A percentile compares a stretch with the other conserved stretches of the same genome.
These are phyloP conservation scores for Emydoidea blandingii DNA, from an alignment of 2,797 vertebrate species.

Conservation along the genomic window DNA sequence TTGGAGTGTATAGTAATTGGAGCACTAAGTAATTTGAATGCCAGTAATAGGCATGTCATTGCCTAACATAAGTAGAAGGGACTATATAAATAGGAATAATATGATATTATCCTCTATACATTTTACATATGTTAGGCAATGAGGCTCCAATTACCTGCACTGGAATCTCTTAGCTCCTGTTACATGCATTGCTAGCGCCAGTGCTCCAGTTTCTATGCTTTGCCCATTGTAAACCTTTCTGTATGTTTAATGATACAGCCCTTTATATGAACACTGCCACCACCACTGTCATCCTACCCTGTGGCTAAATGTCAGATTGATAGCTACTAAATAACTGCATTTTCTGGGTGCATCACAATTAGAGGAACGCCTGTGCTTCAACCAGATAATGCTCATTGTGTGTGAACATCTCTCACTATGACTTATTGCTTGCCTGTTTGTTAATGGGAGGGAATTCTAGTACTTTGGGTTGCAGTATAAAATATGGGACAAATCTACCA, in stretches of 20 bases:
- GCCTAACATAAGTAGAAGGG: constrained; percentile 35
- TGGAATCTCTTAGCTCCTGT: neutral
- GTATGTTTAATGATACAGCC: neutral
- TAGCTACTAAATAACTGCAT: neutral
- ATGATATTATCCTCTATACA: constrained; percentile 5
- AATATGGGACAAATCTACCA: neutral
- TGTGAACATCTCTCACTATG: neutral
- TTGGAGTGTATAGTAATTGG: constrained; percentile 38
- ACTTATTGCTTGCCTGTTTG: neutral
- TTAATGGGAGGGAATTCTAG: neutral
- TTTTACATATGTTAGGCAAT: constrained; percentile 38
- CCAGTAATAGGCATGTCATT: constrained; percentile 59
- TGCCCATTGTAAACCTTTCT: constrained; percentile 24
- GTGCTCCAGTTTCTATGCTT: neutral
- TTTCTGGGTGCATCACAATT: neutral
- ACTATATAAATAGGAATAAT: constrained; percentile 45
- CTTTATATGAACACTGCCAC: neutral
- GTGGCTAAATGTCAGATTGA: neutral
- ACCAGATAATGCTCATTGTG: neutral
- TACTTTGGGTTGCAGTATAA: neutral
- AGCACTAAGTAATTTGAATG: constrained; percentile 51
- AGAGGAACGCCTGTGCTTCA: neutral
- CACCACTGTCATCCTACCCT: neutral
- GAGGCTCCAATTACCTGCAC: constrained; percentile 29
- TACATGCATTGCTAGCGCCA: constrained; percentile 17